phyloP scores from a whole-genome alignment of 2,797 vertebrate species.

The Chelidonichthys spinosus region DNA sequence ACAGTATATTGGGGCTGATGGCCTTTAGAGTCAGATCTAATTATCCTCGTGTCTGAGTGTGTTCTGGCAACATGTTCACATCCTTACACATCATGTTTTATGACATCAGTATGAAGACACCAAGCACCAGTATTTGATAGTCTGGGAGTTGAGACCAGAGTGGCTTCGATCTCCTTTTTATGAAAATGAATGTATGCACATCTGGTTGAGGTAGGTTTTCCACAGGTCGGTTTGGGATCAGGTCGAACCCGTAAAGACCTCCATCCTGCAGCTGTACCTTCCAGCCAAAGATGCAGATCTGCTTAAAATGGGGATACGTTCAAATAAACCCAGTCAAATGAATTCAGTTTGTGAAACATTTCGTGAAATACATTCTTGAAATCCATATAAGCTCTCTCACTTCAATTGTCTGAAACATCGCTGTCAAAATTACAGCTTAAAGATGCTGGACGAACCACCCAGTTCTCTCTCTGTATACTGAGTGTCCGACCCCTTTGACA shows the following conservation, averaged over 20 bases:
- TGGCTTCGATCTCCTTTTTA: neutral
- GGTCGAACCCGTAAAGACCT: neutral
- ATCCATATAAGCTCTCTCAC: too few species aligned
- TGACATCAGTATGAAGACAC: too few species aligned
- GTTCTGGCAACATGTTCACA: neutral
- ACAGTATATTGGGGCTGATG: neutral
- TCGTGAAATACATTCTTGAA: neutral
- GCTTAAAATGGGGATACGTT: neutral
- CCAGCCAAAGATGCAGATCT: neutral
- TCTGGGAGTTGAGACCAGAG: neutral
- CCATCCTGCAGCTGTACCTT: neutral
- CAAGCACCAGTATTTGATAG: neutral
- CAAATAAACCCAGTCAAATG: neutral
- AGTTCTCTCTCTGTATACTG: too few species aligned
- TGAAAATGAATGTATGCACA: neutral
- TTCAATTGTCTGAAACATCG: neutral
- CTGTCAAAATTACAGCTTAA: neutral
- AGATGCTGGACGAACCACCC: too few species aligned
- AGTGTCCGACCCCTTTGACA: too few species aligned
- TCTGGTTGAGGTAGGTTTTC: neutral
- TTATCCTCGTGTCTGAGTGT: neutral
- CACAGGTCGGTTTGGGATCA: neutral
- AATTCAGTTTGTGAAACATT: too few species aligned
- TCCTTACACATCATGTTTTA: neutral
- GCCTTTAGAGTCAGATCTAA: neutral